A percentile compares a stretch with the other conserved stretches of the same genome.
phyloP scores from a whole-genome alignment of 2,888 invertebrate genomes.

The Oxyteleia sp. region DNA sequence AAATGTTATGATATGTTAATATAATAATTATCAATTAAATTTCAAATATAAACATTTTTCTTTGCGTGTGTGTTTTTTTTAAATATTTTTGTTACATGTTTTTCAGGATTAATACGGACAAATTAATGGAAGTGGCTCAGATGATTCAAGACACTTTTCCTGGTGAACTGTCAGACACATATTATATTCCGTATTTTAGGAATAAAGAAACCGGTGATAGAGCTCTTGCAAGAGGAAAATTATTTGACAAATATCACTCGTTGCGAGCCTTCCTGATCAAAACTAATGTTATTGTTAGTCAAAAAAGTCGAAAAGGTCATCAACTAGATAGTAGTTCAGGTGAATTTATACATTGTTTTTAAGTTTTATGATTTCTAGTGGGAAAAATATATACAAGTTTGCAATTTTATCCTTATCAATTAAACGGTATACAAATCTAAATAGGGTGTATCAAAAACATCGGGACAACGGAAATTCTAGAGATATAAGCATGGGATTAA shows the following conservation, averaged over 20 bases:
- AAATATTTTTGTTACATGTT: too few species aligned
- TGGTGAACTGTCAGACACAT: background rate
- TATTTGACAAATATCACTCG: background rate
- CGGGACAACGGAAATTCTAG: too few species aligned
- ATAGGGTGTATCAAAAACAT: too few species aligned
- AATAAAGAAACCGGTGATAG: background rate
- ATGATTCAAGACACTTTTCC: background rate
- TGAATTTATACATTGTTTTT: background rate
- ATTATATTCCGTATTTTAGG: background rate
- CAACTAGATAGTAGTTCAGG: background rate
- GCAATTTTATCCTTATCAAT: too few species aligned
- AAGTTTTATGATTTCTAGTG: too few species aligned
- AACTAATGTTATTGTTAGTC: background rate
- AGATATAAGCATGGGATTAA: too few species aligned
- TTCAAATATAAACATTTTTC: too few species aligned
- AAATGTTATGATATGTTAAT: too few species aligned
- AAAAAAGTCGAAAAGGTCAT: background rate
- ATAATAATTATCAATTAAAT: too few species aligned
- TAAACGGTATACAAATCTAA: too few species aligned
- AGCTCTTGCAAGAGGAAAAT: background rate
- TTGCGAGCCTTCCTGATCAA: background rate
- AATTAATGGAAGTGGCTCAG: background rate
- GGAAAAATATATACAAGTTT: too few species aligned
- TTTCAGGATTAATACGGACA: background rate
- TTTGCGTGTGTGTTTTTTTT: too few species aligned